Conservation (phyloP, 2,888 invertebrate genomes). For the Lasius fuliginosus region DNA sequence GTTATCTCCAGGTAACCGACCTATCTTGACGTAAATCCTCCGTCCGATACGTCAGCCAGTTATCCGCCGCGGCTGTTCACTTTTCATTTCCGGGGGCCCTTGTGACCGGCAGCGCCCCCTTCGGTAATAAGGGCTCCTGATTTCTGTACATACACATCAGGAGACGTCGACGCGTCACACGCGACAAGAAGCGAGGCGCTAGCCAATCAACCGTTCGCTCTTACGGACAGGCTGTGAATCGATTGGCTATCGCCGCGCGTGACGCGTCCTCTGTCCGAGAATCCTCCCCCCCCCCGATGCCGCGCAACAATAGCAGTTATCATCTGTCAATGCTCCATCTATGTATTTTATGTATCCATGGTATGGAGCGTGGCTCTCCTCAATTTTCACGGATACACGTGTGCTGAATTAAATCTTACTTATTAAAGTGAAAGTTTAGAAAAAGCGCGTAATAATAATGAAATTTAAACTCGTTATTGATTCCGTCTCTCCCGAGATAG, state of each 20-base stretch:
- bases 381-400: not conserved
- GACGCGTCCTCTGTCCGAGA: too few relatives aligned
- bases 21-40: conserved; percentile 73
- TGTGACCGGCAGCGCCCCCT: not conserved
- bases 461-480: too few relatives aligned
- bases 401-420: not conserved
- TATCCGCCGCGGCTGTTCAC: not conserved
- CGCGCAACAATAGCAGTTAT: too few relatives aligned
- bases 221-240: too few relatives aligned
- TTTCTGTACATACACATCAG: too few relatives aligned
- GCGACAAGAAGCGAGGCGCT: too few relatives aligned
- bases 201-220: too few relatives aligned
- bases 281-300: too few relatives aligned
- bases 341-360: not conserved
- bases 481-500: not conserved
- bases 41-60: conserved; percentile 10
- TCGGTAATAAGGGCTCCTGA: too few relatives aligned
- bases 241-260: too few relatives aligned
- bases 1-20: conserved; percentile 83
- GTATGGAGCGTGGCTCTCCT: not conserved
- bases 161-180: too few relatives aligned
- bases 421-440: not conserved
- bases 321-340: too few relatives aligned
- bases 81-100: not conserved
- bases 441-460: not conserved